phyloP scores from a whole-genome alignment of 2,888 invertebrate genomes.

The Rhaphigaster nebulosa region DNA sequence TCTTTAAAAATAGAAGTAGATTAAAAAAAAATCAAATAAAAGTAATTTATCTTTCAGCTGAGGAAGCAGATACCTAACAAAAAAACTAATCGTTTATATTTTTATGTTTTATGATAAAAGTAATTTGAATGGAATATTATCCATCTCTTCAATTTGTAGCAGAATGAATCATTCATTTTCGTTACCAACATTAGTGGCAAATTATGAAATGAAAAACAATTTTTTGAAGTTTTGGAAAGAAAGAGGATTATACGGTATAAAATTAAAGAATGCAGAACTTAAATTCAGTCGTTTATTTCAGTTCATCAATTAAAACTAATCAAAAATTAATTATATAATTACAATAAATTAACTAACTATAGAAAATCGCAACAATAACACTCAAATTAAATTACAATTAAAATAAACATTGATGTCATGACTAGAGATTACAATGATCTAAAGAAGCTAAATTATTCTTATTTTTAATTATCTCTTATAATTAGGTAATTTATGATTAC shows the following conservation, averaged over 20 bases:
- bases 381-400: background rate
- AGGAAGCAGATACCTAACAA: no score
- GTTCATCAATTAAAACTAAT: background rate
- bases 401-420: background rate
- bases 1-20: no score
- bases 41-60: no score
- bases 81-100: no score
- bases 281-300: constrained; percentile 21
- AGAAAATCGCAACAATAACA: background rate
- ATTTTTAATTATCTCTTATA: background rate
- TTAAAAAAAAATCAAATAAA: no score
- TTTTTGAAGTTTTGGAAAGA: background rate
- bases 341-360: background rate
- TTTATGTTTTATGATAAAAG: no score
- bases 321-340: background rate
- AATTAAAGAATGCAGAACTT: background rate
- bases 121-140: no score
- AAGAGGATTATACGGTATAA: background rate
- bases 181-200: no score
- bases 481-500: background rate
- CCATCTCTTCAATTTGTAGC: no score
- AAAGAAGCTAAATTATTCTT: background rate
- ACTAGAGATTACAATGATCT: constrained; percentile 22
- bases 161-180: no score
- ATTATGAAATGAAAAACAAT: no score